Evolutionary conservation across 1,140 invertebrate species (phyloP).

Genomic region (Listronotus bonariensis): DNA sequence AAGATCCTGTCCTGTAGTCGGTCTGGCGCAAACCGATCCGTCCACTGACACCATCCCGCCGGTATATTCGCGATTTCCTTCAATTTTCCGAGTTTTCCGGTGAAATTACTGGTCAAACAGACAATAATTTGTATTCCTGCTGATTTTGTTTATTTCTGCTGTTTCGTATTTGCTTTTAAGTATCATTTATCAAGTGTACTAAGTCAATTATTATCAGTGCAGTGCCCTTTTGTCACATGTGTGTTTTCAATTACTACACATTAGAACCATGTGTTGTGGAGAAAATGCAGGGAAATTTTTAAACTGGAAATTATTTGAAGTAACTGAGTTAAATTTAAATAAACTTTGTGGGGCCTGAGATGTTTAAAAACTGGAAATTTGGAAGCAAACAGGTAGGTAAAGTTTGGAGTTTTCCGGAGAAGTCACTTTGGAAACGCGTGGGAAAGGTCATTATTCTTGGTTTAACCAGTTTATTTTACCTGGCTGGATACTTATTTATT

Average conservation of each 20-base stretch:
- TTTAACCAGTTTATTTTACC: background rate
- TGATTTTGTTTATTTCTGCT: background rate
- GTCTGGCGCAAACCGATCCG: conserved; percentile 21
- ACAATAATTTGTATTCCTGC: background rate
- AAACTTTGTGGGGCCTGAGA: conserved; percentile 2
- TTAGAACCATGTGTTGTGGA: background rate
- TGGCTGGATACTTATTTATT: background rate
- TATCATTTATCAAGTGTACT: background rate
- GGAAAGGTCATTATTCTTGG: conserved; percentile 22
- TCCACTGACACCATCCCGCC: conserved; percentile 41
- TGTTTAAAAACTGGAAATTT: conserved; percentile 51
- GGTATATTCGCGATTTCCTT: conserved; percentile 20
- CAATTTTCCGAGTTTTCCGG: conserved; percentile 14
- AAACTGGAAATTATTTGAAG: background rate
- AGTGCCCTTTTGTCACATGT: background rate
- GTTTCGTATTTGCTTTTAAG: background rate
- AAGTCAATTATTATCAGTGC: no score
- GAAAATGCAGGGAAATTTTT: background rate
- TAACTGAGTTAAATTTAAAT: no score
- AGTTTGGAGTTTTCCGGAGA: background rate
- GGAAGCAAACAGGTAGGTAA: conserved; percentile 47
- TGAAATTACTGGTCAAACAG: conserved; percentile 1
- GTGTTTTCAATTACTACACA: background rate
- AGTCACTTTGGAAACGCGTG: conserved; percentile 6
- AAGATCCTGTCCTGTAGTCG: conserved; percentile 37